Percentiles rank a stretch among this genome's conserved stretches.
Conservation (phyloP, 2,797 vertebrate genomes). For the Mormyrus proboscirostris region DNA sequence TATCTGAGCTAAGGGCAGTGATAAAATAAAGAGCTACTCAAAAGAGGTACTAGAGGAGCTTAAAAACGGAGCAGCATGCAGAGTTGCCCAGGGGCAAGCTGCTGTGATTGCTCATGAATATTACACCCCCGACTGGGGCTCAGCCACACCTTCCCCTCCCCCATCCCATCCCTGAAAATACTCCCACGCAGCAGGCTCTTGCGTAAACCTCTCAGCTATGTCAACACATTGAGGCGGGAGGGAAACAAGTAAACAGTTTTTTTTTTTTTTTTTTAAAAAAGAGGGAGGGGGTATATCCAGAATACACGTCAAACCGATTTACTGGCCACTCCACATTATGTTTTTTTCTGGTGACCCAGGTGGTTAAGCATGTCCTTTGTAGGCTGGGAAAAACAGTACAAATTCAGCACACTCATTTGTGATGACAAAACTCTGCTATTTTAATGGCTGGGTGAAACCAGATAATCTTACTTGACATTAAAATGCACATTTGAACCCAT, state of each 20-base stretch:
- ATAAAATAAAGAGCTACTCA: not conserved
- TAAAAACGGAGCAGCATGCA: not conserved
- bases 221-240: slow-evolving; percentile 14
- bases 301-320: not conserved
- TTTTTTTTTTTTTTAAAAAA: too few relatives aligned
- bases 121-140: slow-evolving; percentile 12
- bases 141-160: not conserved
- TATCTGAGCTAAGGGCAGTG: not conserved
- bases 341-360: not conserved
- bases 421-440: slow-evolving; percentile 1
- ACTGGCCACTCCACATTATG: not conserved
- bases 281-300: not conserved
- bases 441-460: not conserved
- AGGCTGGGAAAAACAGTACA: not conserved
- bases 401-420: not conserved
- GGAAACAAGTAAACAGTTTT: slow-evolving; percentile 24
- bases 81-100: slow-evolving; percentile 4
- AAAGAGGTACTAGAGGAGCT: not conserved
- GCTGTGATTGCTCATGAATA: slow-evolving; percentile 15
- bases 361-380: not conserved
- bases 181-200: slow-evolving; percentile 13
- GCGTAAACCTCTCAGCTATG: slow-evolving; percentile 17
- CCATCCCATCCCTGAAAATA: not conserved
- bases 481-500: slow-evolving; percentile 6
- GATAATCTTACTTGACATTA: not conserved